Conservation (phyloP, 2,797 vertebrate species). For the Eulemur coronatus region DNA sequence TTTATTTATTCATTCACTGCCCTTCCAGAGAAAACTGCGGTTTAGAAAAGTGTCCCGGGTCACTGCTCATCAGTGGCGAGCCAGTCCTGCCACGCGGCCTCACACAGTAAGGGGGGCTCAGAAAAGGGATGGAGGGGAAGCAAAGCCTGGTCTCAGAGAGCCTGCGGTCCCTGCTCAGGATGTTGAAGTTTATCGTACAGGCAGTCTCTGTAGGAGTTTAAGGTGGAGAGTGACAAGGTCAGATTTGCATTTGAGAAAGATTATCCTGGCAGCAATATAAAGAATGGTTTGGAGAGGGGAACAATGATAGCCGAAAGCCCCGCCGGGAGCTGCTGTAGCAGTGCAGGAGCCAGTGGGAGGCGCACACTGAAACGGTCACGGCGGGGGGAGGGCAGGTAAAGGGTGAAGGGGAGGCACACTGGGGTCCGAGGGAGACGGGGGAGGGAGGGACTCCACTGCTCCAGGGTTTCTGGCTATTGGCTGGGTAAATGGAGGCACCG, state of each 20-base stretch:
- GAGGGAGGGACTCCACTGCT: no score
- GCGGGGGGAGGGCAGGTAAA: background rate
- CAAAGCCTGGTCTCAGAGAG: background rate
- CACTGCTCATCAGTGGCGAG: background rate
- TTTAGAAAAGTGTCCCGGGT: background rate
- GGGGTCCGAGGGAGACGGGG: rapidly evolving
- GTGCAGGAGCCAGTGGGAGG: no score
- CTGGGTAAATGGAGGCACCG: no score
- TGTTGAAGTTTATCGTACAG: background rate
- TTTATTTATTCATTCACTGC: background rate
- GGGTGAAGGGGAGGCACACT: background rate
- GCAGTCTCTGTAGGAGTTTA: background rate
- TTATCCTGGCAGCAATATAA: background rate
- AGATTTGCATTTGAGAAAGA: background rate
- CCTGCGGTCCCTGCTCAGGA: background rate
- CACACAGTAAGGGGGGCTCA: background rate
- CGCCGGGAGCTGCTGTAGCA: background rate
- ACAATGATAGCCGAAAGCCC: background rate
- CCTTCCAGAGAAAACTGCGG: background rate
- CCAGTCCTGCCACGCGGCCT: background rate
- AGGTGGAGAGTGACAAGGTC: background rate
- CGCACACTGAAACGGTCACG: rapidly evolving
- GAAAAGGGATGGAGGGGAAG: background rate
- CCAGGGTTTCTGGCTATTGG: background rate
- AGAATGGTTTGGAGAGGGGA: background rate